Evolutionary conservation across 2,113 vertebrate species (phyloP), one percentile per base, ranked within the genome.

Genomic region (Epinephelus fuscoguttatus): DNA sequence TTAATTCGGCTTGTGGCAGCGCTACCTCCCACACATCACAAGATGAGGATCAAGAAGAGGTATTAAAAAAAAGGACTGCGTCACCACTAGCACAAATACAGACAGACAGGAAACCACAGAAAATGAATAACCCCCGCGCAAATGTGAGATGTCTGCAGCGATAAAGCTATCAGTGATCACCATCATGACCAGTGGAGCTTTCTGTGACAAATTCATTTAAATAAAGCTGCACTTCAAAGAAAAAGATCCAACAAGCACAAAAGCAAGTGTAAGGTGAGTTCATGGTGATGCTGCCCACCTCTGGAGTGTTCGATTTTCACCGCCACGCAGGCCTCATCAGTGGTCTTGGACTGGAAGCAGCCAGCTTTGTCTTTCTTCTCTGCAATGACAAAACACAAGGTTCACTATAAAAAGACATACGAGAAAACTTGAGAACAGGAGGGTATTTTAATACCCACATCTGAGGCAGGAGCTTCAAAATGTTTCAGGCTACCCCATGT

Each of bases 251-350:
- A 10, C 18, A 56, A 27, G 49, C 11, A 57, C 21, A 14, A 14
- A 27, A 4, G 25, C 1, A 12, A 15, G 12, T 66, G n/a, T 7
- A 12, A 70, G 45, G 23, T 57, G 52, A 76, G 45, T 3, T 15
- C 2, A 66, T 55, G 25, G 40, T 4, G 47, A 8, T 11, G 67
- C 0, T 23, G 21, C 75, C 0, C 81, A 96, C 96, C 94, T 92
- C 66, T 83, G 67, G 92, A 89, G 42, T 91, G 93, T 78, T 95
- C 91, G 27, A 96, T 94, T 72, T 95, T 96, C 91, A 96, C 89
- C 1, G 88, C 94, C 80, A 96, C 93, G 13, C 95, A 96, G 56
- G 85, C 84, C 23, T 95, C 92, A 33, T 95, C 94, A 0, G 84
- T 59, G 1, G 59, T 89, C 67, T 82, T 90, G 23, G 91, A 87